phyloP scores from a whole-genome alignment of 2,888 invertebrate genomes.

The Drosophila recens region DNA sequence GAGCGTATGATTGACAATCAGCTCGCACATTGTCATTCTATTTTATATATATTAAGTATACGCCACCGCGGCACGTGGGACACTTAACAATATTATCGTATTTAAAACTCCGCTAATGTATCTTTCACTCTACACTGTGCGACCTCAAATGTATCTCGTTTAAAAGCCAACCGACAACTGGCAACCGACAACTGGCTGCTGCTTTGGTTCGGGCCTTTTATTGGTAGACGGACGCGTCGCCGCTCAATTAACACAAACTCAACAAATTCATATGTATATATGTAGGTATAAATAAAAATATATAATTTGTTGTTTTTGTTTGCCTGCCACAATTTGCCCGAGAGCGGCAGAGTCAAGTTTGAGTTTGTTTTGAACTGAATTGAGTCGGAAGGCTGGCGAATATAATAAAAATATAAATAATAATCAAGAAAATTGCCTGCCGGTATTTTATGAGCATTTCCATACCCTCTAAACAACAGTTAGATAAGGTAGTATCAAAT shows the following conservation, averaged over 20 bases:
- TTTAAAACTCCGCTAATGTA: slow-evolving; percentile 9
- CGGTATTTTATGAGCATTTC: slow-evolving; percentile 5
- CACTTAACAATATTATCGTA: slow-evolving; percentile 23
- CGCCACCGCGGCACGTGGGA: slow-evolving; percentile 56
- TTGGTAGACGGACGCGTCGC: slow-evolving; percentile 38
- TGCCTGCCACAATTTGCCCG: slow-evolving; percentile 14
- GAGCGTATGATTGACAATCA: slow-evolving; percentile 78
- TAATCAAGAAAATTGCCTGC: slow-evolving; percentile 37
- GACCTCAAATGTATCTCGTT: slow-evolving; percentile 53
- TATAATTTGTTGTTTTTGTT: slow-evolving; percentile 10
- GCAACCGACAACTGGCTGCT: slow-evolving; percentile 53
- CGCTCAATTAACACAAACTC: slow-evolving; percentile 57
- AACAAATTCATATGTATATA: slow-evolving; percentile 27
- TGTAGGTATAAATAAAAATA: slow-evolving; percentile 1
- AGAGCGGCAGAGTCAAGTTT: slow-evolving; percentile 37
- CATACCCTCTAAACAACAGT: slow-evolving; percentile 23
- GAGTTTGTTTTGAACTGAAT: slow-evolving; percentile 47
- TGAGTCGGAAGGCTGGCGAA: slow-evolving; percentile 19
- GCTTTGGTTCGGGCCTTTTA: slow-evolving; percentile 60
- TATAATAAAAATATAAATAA: slow-evolving; percentile 28
- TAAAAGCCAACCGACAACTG: slow-evolving; percentile 56
- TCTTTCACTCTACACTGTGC: slow-evolving; percentile 25
- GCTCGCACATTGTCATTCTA: slow-evolving; percentile 79
- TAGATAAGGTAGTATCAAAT: too few relatives aligned
- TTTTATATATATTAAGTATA: slow-evolving; percentile 44